phyloP scores from a whole-genome alignment of 2,113 vertebrate species.

The Bombycilla garrulus region DNA sequence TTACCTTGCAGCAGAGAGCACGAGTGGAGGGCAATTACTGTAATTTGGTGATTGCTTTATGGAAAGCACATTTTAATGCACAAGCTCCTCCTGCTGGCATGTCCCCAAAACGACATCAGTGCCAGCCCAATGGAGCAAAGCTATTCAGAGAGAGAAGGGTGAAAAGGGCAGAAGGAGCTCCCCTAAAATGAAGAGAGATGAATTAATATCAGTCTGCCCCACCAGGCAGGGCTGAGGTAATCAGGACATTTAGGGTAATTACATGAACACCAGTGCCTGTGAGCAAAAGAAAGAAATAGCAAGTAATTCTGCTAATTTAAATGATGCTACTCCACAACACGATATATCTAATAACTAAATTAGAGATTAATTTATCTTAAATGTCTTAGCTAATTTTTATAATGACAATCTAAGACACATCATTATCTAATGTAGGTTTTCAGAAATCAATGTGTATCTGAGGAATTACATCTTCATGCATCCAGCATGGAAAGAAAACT shows the following conservation, averaged over 20 bases:
- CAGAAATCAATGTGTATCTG: neutral
- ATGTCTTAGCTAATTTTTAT: neutral
- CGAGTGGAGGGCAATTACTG: neutral
- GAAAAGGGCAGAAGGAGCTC: neutral
- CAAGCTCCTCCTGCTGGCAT: constrained; percentile 66
- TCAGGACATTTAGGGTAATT: neutral
- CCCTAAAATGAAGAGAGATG: neutral
- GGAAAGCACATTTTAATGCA: constrained; percentile 24
- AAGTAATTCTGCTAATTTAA: constrained; percentile 8
- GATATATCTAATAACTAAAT: neutral
- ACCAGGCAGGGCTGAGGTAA: neutral
- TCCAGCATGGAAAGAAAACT: neutral
- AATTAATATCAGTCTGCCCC: neutral
- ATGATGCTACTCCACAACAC: neutral
- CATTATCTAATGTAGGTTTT: neutral
- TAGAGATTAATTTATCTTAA: neutral
- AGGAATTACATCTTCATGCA: neutral
- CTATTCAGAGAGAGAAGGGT: neutral
- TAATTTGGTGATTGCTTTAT: neutral
- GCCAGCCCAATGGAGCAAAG: neutral
- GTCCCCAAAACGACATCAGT: neutral
- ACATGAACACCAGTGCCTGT: neutral
- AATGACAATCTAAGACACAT: neutral
- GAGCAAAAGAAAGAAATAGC: neutral
- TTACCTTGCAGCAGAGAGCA: neutral